Percentiles rank a stretch among this genome's conserved stretches.
These are phyloP conservation scores for Helarctos malayanus DNA, from an alignment of 2,797 vertebrate species.

Conservation along the genomic window DNA sequence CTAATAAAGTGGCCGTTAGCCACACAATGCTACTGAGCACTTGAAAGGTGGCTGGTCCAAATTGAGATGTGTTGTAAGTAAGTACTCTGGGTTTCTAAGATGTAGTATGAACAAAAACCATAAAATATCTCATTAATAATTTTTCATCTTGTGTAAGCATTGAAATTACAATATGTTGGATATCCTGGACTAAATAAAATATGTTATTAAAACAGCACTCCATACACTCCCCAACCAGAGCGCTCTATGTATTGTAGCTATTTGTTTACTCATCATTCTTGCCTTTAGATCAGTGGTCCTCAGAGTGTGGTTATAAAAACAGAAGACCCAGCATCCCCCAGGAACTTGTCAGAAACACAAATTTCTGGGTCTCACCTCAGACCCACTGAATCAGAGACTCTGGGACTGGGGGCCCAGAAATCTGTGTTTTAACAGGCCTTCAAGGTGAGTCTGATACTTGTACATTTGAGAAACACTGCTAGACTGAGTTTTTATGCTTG, in stretches of 20 bases:
- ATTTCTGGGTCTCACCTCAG: not conserved
- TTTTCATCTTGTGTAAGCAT: not conserved
- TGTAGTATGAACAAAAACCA: not conserved
- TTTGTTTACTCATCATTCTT: not conserved
- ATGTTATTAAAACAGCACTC: not conserved
- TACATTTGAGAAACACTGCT: not conserved
- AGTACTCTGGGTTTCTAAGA: not conserved
- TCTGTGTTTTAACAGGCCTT: not conserved
- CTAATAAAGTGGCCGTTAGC: no score
- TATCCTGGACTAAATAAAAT: conserved; percentile 7
- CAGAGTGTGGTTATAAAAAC: not conserved
- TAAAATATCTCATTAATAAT: not conserved
- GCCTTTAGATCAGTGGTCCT: not conserved
- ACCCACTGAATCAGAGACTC: not conserved
- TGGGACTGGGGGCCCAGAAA: not conserved
- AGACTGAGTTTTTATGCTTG: not conserved
- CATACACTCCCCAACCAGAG: not conserved
- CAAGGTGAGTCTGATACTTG: not conserved
- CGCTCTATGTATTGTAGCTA: not conserved
- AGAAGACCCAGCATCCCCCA: not conserved
- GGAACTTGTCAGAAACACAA: not conserved
- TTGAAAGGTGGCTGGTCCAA: not conserved
- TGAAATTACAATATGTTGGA: not conserved
- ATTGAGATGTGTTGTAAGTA: not conserved
- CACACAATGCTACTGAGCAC: not conserved